Evolutionary conservation across 2,888 invertebrate genomes (phyloP).

Genomic region (Andrena flavipes): DNA sequence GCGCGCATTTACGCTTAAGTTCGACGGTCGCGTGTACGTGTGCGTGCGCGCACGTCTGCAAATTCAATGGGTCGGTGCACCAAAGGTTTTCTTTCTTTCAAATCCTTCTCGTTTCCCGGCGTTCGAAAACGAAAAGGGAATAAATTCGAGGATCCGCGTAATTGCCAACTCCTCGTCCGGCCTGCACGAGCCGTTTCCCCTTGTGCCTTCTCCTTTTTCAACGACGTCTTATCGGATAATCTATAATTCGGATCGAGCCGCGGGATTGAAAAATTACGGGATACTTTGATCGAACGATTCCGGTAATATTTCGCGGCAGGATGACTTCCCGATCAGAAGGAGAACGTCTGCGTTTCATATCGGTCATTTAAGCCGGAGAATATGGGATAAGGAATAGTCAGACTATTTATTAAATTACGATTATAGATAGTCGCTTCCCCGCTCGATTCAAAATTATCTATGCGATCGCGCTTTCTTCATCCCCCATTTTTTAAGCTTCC

Average conservation of each 20-base stretch:
- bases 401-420: too few relatives aligned
- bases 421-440: not conserved
- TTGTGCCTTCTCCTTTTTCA: not conserved
- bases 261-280: not conserved
- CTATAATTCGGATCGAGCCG: not conserved
- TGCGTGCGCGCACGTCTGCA: slow-evolving; percentile 1
- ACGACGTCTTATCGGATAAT: not conserved
- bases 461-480: not conserved
- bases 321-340: too few relatives aligned
- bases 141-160: slow-evolving; percentile 47
- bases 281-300: slow-evolving; percentile 3
- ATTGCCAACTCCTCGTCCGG: slow-evolving; percentile 34
- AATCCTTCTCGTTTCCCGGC: slow-evolving; percentile 39
- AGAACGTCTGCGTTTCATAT: too few relatives aligned
- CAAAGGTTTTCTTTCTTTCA: slow-evolving; percentile 47
- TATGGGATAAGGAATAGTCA: too few relatives aligned
- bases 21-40: slow-evolving; percentile 1
- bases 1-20: slow-evolving; percentile 59
- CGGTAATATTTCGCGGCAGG: not conserved
- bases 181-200: not conserved
- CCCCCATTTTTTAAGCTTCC: not conserved
- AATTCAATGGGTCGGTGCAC: slow-evolving; percentile 52
- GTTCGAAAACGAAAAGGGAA: slow-evolving; percentile 35
- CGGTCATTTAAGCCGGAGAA: too few relatives aligned
- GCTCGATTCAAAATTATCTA: not conserved